Base-by-base conservation (phyloP, 2,797 vertebrate species). In the Miichthys miiuy region DNA sequence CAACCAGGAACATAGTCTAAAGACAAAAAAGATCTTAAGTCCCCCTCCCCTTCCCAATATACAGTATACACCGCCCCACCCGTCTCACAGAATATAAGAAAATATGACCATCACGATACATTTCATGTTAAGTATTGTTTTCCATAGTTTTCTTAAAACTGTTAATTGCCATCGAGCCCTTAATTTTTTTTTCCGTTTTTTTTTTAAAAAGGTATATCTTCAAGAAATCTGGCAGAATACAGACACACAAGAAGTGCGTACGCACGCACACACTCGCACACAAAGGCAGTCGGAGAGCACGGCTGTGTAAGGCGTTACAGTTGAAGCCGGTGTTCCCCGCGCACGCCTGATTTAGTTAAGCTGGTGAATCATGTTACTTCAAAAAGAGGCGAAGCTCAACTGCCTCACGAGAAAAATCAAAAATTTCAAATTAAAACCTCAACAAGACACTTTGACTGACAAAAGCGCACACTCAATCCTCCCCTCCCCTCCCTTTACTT, bases 141-240 rank as follows among this genome's bases (percentile, higher is more conserved):
- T 92, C 87, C 90, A 91, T 94, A 94, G 89, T 93, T 94, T 94
- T 94, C 91, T 93, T 91, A 91, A 92, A 95, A 94, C 92, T 91
- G 89, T 93, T 93, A 91, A 94, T 94, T 95, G 95, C 95, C 91
- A 93, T 95, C 91, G 85, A 95, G 94, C 94, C 94, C 94, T 96
- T 95, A 77, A 69, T 86, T 93, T 91, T 89, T 94, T 92, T 84
- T 67, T 65, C 1, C 18, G 3, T 75, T 75, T 76, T 86, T 80
- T 90, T 89, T 87, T 81, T 77, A 84, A 90, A 91, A 93, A 92
- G 90, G 85, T 92, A 92, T 87, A 92, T 91, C 84, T 94, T 92
- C 89, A 94, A 89, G 91, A 94, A 94, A 90, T 94, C 89, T 91
- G 89, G 89, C 90, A 87, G 87, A 88, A 76, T 86, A 89, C 85